Evolutionary conservation across 1,140 invertebrate species (phyloP), one percentile per base, ranked within the genome.

Genomic region (Saxidomus purpurata): DNA sequence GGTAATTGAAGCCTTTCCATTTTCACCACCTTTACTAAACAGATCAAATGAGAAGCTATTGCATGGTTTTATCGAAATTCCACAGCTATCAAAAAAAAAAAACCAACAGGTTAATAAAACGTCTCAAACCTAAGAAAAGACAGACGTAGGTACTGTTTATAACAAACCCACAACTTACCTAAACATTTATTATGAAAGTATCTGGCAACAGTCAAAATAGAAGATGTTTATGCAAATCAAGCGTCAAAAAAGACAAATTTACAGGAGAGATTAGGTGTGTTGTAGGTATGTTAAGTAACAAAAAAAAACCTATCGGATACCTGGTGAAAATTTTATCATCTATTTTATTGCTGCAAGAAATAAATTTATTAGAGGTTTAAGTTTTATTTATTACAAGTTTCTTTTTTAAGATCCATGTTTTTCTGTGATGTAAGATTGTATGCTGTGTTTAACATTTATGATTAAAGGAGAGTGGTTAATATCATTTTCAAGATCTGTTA

Each of bases 171-270:
- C 59, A 63, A 28, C 19, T 63, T 63, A 63, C 59, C n/a, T 28
- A 43, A 63, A 63, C 25, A 63, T 63, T 63, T 28, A 63, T 63
- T 63, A 63, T 28, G 4, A 15, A 63, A 28, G n/a, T 28, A 63
- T 63, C 59, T 63, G 59, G 59, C 59, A 63, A 25, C n/a, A 63
- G 59, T 63, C 59, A 63, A 63, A 63, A 63, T 28, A 63, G 59
- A 63, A 63, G 25, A 19, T 63, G 59, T 63, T 63, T 63, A 63
- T 63, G 59, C 59, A 63, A 63, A 63, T 63, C 59, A 28, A 25
- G 59, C 28, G 59, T 63, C 59, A 63, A 63, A 63, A 63, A 63
- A 63, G 59, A 63, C 59, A 63, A 63, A 63, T 63, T 63, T 63
- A 63, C 59, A 59, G 52, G 52, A 59, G n/a, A 59, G 15, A 22